These are phyloP conservation scores for Colinus virginianus DNA, from an alignment of 2,113 vertebrate species.

Conservation along the genomic window DNA sequence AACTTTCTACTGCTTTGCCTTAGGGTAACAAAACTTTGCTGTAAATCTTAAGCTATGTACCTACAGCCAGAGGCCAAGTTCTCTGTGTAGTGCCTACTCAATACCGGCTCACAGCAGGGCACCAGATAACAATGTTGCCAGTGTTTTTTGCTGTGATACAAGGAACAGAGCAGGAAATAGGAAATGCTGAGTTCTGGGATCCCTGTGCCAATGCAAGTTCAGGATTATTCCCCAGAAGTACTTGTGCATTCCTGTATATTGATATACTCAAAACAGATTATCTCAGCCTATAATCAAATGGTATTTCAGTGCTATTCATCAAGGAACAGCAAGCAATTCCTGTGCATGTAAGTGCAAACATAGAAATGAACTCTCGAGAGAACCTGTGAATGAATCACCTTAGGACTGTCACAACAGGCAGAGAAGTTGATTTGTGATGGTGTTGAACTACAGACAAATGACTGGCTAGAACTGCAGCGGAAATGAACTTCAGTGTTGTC, in stretches of 20 bases:
- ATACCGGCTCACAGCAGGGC: neutral
- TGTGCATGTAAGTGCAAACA: neutral
- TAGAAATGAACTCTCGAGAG: neutral
- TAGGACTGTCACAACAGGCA: slow-evolving; percentile 13
- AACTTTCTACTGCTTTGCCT: neutral
- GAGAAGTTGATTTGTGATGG: slow-evolving; percentile 43
- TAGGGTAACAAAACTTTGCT: neutral
- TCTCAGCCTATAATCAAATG: neutral
- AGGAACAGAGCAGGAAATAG: neutral
- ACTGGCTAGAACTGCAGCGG: neutral
- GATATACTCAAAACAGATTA: neutral
- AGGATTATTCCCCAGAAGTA: neutral
- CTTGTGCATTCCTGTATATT: neutral
- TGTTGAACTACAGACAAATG: slow-evolving; percentile 20
- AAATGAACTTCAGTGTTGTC: slow-evolving; percentile 13
- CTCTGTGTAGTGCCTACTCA: neutral
- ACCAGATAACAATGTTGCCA: neutral
- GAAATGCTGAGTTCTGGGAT: rapidly evolving
- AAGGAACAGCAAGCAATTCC: neutral
- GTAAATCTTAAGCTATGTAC: neutral
- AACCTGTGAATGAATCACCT: neutral
- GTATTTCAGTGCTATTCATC: neutral
- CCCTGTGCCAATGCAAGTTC: neutral
- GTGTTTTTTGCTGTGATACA: neutral
- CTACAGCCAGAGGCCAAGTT: neutral